Conservation (phyloP, 92 coral and sea anemone species). For the Porites cylindrica region DNA sequence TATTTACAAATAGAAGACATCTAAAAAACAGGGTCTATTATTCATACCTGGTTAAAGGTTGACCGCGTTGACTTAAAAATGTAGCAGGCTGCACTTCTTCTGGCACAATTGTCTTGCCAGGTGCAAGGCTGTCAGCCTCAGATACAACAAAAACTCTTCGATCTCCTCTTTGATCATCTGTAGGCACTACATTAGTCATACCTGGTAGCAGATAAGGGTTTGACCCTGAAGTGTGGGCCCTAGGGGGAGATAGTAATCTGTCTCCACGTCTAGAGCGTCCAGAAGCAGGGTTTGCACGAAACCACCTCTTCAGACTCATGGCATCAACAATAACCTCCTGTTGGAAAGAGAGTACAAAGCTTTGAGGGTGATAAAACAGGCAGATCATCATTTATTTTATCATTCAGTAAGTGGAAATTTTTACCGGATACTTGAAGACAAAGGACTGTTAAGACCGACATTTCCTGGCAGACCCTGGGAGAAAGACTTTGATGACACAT, state of each 20-base stretch:
- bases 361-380: neutral
- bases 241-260: conserved; percentile 1
- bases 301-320: conserved; percentile 79
- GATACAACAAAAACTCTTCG: conserved; percentile 37
- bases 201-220: conserved; percentile 70
- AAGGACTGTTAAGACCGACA: no score
- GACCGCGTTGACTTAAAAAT: neutral
- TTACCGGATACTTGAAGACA: no score
- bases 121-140: neutral
- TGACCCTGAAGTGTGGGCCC: conserved; percentile 14
- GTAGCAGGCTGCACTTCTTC: neutral
- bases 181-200: neutral
- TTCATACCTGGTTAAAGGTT: conserved; percentile 14
- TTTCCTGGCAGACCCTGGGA: no score
- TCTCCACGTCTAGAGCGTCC: conserved; percentile 59
- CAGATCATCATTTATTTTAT: neutral
- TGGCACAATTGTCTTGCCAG: neutral
- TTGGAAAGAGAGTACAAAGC: neutral
- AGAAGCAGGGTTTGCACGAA: conserved; percentile 78
- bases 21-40: neutral
- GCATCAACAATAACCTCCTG: conserved; percentile 81
- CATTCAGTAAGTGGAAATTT: neutral
- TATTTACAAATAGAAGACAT: neutral
- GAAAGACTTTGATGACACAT: no score
- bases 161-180: conserved; percentile 19